Evolutionary conservation across 2,113 vertebrate genomes (phyloP).

Genomic region (Nesogale talazaci): DNA sequence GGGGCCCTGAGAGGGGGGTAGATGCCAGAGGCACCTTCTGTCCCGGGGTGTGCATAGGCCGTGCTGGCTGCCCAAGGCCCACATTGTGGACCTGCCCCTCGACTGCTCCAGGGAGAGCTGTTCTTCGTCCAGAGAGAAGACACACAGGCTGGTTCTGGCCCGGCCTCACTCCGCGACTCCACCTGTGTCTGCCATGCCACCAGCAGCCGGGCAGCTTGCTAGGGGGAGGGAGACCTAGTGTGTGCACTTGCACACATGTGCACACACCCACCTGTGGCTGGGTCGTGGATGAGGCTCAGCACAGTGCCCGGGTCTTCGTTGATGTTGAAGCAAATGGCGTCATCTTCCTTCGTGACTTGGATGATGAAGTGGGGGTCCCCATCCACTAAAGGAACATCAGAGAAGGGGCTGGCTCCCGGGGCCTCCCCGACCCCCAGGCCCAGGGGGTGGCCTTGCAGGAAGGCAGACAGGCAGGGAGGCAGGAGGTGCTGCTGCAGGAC

Average conservation of each 20-base stretch:
- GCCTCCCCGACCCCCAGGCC: neutral
- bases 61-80: neutral
- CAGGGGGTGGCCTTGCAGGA: neutral
- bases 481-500: neutral
- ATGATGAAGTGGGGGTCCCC: slow-evolving; percentile 98
- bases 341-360: slow-evolving; percentile 88
- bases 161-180: neutral
- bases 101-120: neutral
- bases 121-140: neutral
- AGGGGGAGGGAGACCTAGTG: neutral
- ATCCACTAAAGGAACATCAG: slow-evolving; percentile 89
- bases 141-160: neutral
- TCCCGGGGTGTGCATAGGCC: neutral
- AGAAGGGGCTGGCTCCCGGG: neutral
- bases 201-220: neutral
- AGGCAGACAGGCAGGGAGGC: neutral
- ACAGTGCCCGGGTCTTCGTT: slow-evolving; percentile 92
- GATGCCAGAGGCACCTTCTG: neutral
- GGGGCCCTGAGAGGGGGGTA: neutral
- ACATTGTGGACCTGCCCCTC: neutral
- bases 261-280: slow-evolving; percentile 90
- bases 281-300: slow-evolving; percentile 92
- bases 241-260: neutral
- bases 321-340: slow-evolving; percentile 96
- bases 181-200: neutral